Evolutionary conservation across 2,888 invertebrate species (phyloP), one percentile per base, ranked within the genome.

Genomic region (Arge pagana): DNA sequence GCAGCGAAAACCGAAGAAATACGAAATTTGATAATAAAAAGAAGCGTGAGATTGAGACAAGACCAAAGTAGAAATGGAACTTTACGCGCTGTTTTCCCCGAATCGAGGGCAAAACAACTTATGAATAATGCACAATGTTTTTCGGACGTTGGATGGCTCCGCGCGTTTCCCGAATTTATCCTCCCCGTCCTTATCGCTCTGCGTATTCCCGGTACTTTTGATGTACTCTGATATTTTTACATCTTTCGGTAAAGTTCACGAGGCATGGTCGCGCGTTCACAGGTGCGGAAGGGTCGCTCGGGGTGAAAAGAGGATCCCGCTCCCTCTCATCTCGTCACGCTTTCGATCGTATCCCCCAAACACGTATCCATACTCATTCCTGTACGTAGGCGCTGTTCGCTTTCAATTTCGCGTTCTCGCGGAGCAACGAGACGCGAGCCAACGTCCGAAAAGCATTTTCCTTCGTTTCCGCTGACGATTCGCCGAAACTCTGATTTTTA

Each of bases 201-300:
- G 31, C 31, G n/a, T n/a, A n/a, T n/a, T n/a, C 13, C 11, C 31
- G 31, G 31, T 13, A 31, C 13, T 31, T 31, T 11, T 31, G 13
- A 31, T 43, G 21, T 13, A 31, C 33, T 45, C 16, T 10, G 33
- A 33, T 33, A 45, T n/a, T 45, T 33, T 23, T 23, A 45, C 33
- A 45, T 45, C 33, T 45, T 33, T 18, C 19, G 16, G 21, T 18
- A 45, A 45, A 45, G 74, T 75, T 75, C 74, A 75, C 74, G 72
- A 74, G 74, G 74, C 75, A 75, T 75, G 75, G 74, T 63, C 63
- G 70, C 70, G 71, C n/a, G n/a, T n/a, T n/a, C n/a, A n/a, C n/a
- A n/a, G n/a, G n/a, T n/a, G n/a, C n/a, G n/a, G n/a, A n/a, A n/a
- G n/a, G n/a, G n/a, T n/a, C n/a, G n/a, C n/a, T n/a, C n/a, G 26